Evolutionary conservation across 2,797 vertebrate genomes (phyloP), one percentile per base, ranked within the genome.

Genomic region (Arctocebus calabarensis): DNA sequence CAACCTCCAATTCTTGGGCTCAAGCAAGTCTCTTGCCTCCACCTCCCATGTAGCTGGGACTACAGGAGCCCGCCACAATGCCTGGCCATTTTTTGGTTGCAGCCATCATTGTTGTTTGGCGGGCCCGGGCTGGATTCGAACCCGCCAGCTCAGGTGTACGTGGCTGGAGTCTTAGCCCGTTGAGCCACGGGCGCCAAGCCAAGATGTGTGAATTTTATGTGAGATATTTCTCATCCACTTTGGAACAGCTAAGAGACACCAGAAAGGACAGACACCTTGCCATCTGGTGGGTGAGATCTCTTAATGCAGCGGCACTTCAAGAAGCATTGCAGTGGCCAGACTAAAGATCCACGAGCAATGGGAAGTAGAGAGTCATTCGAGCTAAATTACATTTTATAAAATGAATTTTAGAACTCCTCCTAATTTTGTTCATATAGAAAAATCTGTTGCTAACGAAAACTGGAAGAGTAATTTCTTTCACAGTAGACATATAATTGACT

Each of bases 321-420:
- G 74, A 91, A 88, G 4, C 71, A 79, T 29, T 88, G 34, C 82
- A 74, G 48, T 45, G 59, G 74, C 45, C 13, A 79, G 34, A 43
- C 22, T 17, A 73, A 59, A 90, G 62, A 77, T 89, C n/a, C 19
- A 43, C 19, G 84, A 74, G 62, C 62, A 88, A 61, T 64, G 45
- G 19, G 71, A 88, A 66, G 48, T 74, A 61, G 57, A 27, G 37
- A 96, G 14, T 79, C 23, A 55, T 66, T 74, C 55, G 29, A 81
- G 11, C 82, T 70, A 81, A 85, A 45, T 37, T 84, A 5, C 29
- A 73, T 90, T 91, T 75, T 95, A 70, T 91, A 88, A 62, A 84
- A 74, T 83, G 52, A 61, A 55, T 40, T 84, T 70, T 19, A 16
- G 64, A 92, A 84, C 48, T 83, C 55, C 43, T 45, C 45, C 0